These are phyloP conservation scores for Gadus macrocephalus DNA, from an alignment of 2,113 vertebrate genomes.

Conservation along the genomic window DNA sequence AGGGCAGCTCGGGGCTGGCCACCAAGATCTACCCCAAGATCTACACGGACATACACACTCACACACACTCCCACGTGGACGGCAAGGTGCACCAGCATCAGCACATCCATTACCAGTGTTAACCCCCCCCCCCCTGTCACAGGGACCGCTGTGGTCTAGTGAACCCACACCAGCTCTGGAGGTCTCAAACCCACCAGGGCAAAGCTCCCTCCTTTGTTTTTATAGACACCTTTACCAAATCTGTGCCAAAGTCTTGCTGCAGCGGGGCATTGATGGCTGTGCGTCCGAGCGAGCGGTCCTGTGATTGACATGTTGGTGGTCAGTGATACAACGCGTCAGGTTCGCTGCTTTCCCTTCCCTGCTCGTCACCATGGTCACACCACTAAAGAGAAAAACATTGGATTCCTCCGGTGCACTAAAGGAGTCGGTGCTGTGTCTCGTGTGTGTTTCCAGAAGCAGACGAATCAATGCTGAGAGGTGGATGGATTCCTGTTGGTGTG, in stretches of 20 bases:
- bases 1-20: constrained; percentile 67
- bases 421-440: no score
- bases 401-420: neutral
- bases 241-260: constrained; percentile 16
- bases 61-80: constrained; percentile 88
- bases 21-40: constrained; percentile 95
- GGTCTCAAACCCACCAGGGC: no score
- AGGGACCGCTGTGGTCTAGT: constrained; percentile 14
- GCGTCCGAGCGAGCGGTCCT: constrained; percentile 4
- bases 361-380: constrained; percentile 47
- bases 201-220: no score
- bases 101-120: constrained; percentile 95
- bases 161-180: constrained; percentile 29
- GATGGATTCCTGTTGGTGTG: no score
- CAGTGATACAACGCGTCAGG: constrained; percentile 45
- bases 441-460: no score
- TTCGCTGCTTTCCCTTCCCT: constrained; percentile 42
- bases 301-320: constrained; percentile 32
- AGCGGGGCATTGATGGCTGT: constrained; percentile 26
- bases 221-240: neutral
- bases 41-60: constrained; percentile 91
- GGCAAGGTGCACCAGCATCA: constrained; percentile 94
- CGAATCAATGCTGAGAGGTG: no score
- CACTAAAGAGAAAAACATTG: constrained; percentile 43
- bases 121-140: constrained; percentile 39